Evolutionary conservation across 2,888 invertebrate species (phyloP).

Genomic region (Drosophila melanosoma): DNA sequence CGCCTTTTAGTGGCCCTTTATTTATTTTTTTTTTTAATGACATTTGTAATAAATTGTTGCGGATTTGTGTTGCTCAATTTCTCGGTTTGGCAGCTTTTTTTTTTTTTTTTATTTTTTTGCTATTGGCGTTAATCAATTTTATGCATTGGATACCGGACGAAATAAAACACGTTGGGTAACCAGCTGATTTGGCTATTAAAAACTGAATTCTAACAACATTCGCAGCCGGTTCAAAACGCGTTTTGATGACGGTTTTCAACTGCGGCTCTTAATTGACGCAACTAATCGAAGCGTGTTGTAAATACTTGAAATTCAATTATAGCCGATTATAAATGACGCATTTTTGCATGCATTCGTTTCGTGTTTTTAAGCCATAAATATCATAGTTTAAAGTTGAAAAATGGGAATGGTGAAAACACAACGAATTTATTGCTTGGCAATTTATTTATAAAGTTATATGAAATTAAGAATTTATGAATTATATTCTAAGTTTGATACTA

Average conservation of each 20-base stretch:
- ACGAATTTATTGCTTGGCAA: background rate
- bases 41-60: slow-evolving; percentile 45
- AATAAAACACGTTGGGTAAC: slow-evolving; percentile 9
- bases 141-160: slow-evolving; percentile 38
- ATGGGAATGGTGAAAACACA: background rate
- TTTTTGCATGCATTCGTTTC: background rate
- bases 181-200: slow-evolving; percentile 25
- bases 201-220: slow-evolving; percentile 19
- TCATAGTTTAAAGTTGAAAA: background rate
- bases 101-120: background rate
- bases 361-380: background rate
- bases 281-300: slow-evolving; percentile 3
- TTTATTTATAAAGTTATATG: background rate
- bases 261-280: background rate
- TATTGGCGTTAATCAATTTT: slow-evolving; percentile 39
- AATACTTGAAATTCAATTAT: background rate
- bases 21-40: slow-evolving; percentile 34
- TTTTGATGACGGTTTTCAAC: slow-evolving; percentile 4
- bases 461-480: background rate
- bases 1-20: slow-evolving; percentile 20
- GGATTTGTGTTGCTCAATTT: slow-evolving; percentile 39
- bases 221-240: slow-evolving; percentile 30
- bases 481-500: background rate
- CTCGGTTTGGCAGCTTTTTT: slow-evolving; percentile 22
- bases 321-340: background rate